Percentiles rank a stretch among this genome's conserved stretches.
phyloP scores from a whole-genome alignment of 1,140 invertebrate genomes.

The Olivierus martensii region DNA sequence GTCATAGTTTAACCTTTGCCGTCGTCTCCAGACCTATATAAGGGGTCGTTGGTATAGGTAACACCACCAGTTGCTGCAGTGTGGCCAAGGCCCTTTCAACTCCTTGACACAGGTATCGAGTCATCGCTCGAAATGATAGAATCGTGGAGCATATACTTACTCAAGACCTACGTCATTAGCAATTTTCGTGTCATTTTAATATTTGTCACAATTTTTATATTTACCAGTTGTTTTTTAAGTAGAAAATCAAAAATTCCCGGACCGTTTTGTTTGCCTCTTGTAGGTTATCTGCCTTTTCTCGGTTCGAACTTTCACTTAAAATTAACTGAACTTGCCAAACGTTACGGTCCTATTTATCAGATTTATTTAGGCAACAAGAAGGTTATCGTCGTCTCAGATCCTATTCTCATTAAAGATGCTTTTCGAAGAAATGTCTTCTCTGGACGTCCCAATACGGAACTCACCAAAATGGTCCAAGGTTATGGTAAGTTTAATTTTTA shows the following conservation, averaged over 20 bases:
- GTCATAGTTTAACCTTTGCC: too few species aligned
- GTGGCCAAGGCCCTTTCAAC: too few species aligned
- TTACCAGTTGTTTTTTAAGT: too few species aligned
- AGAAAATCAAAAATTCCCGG: slow-evolving; percentile 39
- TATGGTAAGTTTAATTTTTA: slow-evolving; percentile 53
- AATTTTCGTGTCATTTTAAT: too few species aligned
- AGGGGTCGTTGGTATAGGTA: too few species aligned
- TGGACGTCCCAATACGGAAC: slow-evolving; percentile 63
- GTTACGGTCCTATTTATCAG: slow-evolving; percentile 69
- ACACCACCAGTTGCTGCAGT: too few species aligned
- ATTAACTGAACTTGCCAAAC: slow-evolving; percentile 53
- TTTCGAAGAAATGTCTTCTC: slow-evolving; percentile 73
- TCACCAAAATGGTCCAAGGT: slow-evolving; percentile 70
- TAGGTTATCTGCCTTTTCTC: slow-evolving; percentile 67
- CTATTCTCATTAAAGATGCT: slow-evolving; percentile 62
- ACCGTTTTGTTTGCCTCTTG: slow-evolving; percentile 63
- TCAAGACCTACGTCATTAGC: too few species aligned
- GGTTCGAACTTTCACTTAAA: slow-evolving; percentile 54
- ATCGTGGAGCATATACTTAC: too few species aligned
- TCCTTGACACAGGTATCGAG: too few species aligned
- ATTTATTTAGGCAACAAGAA: slow-evolving; percentile 60
- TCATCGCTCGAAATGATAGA: too few species aligned
- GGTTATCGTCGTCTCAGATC: slow-evolving; percentile 72
- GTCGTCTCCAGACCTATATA: too few species aligned
- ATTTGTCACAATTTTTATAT: too few species aligned